These are phyloP conservation scores for Drosophila pseudoananassae DNA, from an alignment of 1,140 invertebrate genomes.

Conservation along the genomic window DNA sequence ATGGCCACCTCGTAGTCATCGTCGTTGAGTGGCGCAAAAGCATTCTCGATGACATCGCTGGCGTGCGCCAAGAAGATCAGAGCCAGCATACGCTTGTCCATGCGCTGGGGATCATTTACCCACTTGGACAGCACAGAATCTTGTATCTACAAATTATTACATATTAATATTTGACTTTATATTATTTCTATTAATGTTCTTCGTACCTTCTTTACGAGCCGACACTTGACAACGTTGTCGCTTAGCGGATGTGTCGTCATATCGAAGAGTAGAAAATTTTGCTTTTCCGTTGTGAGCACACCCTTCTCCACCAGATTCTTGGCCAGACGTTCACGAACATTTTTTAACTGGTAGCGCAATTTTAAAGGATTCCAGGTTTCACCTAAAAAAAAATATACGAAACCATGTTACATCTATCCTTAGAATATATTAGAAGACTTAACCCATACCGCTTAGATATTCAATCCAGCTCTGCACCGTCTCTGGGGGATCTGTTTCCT, in stretches of 20 bases:
- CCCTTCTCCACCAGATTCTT: conserved; percentile 99
- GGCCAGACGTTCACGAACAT: conserved; percentile 98
- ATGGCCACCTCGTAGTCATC: conserved; percentile 99
- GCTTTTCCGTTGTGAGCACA: conserved; percentile 99
- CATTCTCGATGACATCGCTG: conserved; percentile 99
- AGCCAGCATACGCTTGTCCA: conserved; percentile 97
- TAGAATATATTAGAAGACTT: not conserved
- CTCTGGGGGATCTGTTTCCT: conserved; percentile 98
- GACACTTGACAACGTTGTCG: conserved; percentile 97
- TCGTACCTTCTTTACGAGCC: conserved; percentile 96
- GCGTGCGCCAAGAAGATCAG: conserved; percentile 98
- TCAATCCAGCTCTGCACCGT: conserved; percentile 99
- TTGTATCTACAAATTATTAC: conserved; percentile 94
- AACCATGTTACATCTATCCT: not conserved
- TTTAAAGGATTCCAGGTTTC: conserved; percentile 99
- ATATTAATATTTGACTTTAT: not conserved
- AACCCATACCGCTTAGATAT: conserved; percentile 96
- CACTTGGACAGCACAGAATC: conserved; percentile 98
- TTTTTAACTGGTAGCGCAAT: conserved; percentile 98
- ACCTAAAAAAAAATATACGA: conserved; percentile 86
- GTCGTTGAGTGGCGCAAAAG: conserved; percentile 99
- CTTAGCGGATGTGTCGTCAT: conserved; percentile 99
- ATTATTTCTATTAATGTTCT: not conserved
- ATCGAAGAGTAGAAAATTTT: conserved; percentile 99
- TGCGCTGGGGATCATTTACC: conserved; percentile 98